Evolutionary conservation across 2,797 vertebrate genomes (phyloP).

Genomic region (Peromyscus attwateri): DNA sequence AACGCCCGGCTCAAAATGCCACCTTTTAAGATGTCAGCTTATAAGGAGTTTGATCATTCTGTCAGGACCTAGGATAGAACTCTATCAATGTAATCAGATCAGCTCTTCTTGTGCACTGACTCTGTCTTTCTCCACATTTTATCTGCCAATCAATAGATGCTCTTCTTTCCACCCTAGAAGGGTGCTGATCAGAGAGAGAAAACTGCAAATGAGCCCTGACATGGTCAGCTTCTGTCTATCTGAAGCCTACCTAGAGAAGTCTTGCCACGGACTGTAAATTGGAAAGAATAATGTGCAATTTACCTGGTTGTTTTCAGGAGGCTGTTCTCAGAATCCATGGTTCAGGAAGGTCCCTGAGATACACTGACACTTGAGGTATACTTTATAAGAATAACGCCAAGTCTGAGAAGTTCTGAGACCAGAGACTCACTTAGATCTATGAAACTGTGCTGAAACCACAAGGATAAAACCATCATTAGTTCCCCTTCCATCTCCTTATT

Average conservation of each 20-base stretch:
- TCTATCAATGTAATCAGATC: not conserved
- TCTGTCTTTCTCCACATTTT: not conserved
- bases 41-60: not conserved
- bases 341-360: not conserved
- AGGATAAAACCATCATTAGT: not conserved
- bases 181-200: not conserved
- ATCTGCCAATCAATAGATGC: not conserved
- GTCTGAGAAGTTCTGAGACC: not conserved
- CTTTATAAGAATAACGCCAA: not conserved
- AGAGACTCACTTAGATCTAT: not conserved
- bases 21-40: not conserved
- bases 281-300: not conserved
- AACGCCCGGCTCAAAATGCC: too few relatives aligned
- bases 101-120: not conserved
- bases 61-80: not conserved
- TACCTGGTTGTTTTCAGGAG: not conserved
- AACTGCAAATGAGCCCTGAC: not conserved
- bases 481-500: not conserved
- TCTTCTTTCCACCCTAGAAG: not conserved
- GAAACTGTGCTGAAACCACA: not conserved
- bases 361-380: not conserved
- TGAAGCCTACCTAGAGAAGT: not conserved
- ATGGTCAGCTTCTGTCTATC: not conserved
- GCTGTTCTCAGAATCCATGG: not conserved
- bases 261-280: not conserved